phyloP scores from a whole-genome alignment of 2,113 vertebrate species.

The Python bivittatus region DNA sequence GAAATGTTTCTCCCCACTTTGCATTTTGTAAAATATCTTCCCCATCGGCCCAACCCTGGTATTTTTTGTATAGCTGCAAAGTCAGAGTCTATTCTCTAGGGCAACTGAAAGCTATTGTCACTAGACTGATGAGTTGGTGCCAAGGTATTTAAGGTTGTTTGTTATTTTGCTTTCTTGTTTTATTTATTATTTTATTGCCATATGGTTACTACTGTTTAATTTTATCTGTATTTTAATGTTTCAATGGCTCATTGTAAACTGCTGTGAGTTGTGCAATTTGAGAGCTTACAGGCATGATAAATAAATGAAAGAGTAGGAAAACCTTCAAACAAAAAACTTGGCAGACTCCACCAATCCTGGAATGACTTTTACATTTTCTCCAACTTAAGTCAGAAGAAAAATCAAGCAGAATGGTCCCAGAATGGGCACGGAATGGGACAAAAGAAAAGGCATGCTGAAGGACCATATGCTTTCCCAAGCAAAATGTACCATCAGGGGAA shows the following conservation, averaged over 20 bases:
- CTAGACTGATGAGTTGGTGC: background rate
- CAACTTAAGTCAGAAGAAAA: background rate
- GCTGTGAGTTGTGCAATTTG: background rate
- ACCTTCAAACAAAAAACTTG: background rate
- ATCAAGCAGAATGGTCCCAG: background rate
- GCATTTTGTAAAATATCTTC: background rate
- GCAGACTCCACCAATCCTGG: background rate
- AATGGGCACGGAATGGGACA: background rate
- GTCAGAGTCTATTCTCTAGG: background rate
- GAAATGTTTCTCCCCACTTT: background rate
- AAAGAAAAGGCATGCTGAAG: background rate
- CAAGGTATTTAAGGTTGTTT: background rate
- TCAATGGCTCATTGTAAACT: background rate
- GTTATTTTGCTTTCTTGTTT: background rate
- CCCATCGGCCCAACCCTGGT: background rate
- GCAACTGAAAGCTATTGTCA: background rate
- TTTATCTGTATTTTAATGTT: background rate
- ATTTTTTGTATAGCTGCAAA: background rate
- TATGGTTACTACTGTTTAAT: background rate
- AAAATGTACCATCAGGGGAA: background rate
- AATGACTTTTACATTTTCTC: background rate
- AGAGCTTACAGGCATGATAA: background rate
- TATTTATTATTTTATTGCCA: background rate
- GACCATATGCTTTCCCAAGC: background rate
- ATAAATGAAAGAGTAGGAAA: background rate